Conservation (phyloP, 2,113 vertebrate genomes). For the Abramis brama region DNA sequence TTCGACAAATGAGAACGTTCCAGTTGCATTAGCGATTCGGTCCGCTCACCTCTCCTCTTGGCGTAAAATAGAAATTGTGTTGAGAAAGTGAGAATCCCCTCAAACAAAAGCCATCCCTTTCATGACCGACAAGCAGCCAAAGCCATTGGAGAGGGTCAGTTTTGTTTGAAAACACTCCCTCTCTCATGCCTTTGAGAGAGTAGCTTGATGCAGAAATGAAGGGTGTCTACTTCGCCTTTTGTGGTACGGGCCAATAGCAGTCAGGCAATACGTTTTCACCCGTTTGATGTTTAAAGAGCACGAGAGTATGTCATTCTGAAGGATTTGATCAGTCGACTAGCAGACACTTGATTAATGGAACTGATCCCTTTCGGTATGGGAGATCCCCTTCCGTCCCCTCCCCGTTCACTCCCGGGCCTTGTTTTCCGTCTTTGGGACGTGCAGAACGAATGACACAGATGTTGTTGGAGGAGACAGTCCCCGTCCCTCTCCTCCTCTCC, state of each 20-base stretch:
- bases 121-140: constrained; percentile 60
- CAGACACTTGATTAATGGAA: constrained; percentile 69
- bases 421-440: constrained; percentile 65
- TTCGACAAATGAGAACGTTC: constrained; percentile 58
- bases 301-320: constrained; percentile 36
- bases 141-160: constrained; percentile 69
- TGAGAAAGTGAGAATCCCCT: constrained; percentile 40
- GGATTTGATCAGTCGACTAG: constrained; percentile 54
- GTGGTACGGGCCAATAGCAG: constrained; percentile 1
- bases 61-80: constrained; percentile 28
- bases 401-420: constrained; percentile 57
- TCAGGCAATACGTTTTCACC: not conserved
- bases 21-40: constrained; percentile 46
- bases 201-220: constrained; percentile 42
- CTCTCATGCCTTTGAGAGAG: constrained; percentile 47
- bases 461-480: constrained; percentile 77
- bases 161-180: constrained; percentile 72
- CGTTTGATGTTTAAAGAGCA: constrained; percentile 42
- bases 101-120: constrained; percentile 60
- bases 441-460: constrained; percentile 80
- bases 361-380: constrained; percentile 63
- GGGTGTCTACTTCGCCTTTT: constrained; percentile 18
- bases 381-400: constrained; percentile 58
- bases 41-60: constrained; percentile 30
- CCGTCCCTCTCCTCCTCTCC: constrained; percentile 69